Conservation (phyloP, 1,140 invertebrate genomes). For the Brachystomella parvula region DNA sequence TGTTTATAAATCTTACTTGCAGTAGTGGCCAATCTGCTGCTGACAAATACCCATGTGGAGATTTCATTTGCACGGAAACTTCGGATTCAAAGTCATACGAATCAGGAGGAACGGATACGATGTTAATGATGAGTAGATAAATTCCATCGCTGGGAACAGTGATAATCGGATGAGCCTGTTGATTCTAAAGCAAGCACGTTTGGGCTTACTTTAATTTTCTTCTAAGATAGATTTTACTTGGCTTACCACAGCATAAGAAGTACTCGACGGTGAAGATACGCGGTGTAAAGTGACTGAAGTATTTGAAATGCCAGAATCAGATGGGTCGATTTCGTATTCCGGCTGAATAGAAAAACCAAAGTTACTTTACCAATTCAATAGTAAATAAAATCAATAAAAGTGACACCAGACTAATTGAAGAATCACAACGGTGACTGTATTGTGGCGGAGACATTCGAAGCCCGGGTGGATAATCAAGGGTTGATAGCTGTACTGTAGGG, state of each 20-base stretch:
- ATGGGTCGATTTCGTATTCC: too few relatives aligned
- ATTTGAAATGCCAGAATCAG: too few relatives aligned
- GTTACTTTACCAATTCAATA: neutral
- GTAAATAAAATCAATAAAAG: neutral
- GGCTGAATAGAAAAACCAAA: too few relatives aligned
- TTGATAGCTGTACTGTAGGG: neutral
- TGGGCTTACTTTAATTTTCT: too few relatives aligned
- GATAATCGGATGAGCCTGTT: slow-evolving; percentile 8
- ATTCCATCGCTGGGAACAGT: slow-evolving; percentile 42
- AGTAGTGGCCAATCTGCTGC: slow-evolving; percentile 65
- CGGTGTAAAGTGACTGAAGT: too few relatives aligned
- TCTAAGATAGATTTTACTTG: too few relatives aligned
- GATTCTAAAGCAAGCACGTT: too few relatives aligned
- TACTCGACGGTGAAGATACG: too few relatives aligned
- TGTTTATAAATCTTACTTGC: slow-evolving; percentile 46
- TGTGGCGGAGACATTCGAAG: neutral
- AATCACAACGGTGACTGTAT: slow-evolving; percentile 25
- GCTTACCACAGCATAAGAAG: too few relatives aligned
- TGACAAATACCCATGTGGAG: slow-evolving; percentile 61
- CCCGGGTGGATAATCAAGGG: slow-evolving; percentile 16
- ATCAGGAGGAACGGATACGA: slow-evolving; percentile 30
- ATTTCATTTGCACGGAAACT: slow-evolving; percentile 57
- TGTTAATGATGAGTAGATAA: slow-evolving; percentile 46
- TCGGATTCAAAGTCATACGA: slow-evolving; percentile 45
- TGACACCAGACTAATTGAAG: slow-evolving; percentile 27